Evolutionary conservation across 2,113 vertebrate species (phyloP).

Genomic region (Sus scrofa): T2T-Sscrofa CM000819.6:44616501-44617000

Average conservation of each 20-base stretch:
- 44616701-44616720: background rate
- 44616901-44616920: background rate
- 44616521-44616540: background rate
- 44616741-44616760: background rate
- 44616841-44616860: background rate
- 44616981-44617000: background rate
- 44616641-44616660: background rate
- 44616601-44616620: background rate
- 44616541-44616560: background rate
- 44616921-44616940: background rate
- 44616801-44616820: background rate
- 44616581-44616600: background rate
- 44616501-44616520: background rate
- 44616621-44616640: no score
- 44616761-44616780: no score
- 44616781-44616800: background rate
- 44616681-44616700: background rate
- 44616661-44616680: background rate
- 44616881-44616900: constrained; percentile 2
- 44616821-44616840: no score
- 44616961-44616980: background rate
- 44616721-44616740: background rate
- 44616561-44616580: background rate
- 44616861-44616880: background rate
- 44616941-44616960: background rate